Evolutionary conservation across 2,113 vertebrate species (phyloP).

Genomic region (Turnix velox): DNA sequence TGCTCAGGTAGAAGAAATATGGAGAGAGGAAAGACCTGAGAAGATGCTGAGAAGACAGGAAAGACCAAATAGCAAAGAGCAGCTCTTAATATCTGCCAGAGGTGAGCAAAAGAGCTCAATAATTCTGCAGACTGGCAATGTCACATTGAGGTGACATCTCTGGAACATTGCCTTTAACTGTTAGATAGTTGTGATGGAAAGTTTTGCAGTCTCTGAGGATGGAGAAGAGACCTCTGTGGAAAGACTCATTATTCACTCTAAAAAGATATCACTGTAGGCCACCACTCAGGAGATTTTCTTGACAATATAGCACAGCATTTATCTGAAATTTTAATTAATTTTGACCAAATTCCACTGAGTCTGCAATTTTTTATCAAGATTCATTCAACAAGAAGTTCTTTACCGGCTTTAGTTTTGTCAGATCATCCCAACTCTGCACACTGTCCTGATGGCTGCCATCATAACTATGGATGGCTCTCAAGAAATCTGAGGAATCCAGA

Average conservation of each 20-base stretch:
- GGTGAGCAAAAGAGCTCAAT: not conserved
- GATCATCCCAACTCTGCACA: not conserved
- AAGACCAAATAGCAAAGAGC: conserved; percentile 30
- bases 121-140: not conserved
- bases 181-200: not conserved
- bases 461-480: not conserved
- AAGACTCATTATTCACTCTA: not conserved
- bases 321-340: not conserved
- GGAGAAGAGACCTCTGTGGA: not conserved
- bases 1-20: not conserved
- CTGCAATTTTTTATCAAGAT: not conserved
- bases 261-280: not conserved
- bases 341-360: not conserved
- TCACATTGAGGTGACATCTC: not conserved
- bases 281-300: not conserved
- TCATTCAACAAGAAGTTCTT: not conserved
- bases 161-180: not conserved
- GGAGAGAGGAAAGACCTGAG: conserved; percentile 58
- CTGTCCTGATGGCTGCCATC: not conserved
- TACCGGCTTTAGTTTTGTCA: not conserved
- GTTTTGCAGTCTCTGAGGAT: not conserved
- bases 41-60: conserved; percentile 53
- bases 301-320: not conserved
- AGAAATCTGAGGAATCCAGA: not conserved
- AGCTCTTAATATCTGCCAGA: not conserved